These are phyloP conservation scores for Parasteatoda tepidariorum DNA, from an alignment of 1,140 invertebrate species.

Conservation along the genomic window DNA sequence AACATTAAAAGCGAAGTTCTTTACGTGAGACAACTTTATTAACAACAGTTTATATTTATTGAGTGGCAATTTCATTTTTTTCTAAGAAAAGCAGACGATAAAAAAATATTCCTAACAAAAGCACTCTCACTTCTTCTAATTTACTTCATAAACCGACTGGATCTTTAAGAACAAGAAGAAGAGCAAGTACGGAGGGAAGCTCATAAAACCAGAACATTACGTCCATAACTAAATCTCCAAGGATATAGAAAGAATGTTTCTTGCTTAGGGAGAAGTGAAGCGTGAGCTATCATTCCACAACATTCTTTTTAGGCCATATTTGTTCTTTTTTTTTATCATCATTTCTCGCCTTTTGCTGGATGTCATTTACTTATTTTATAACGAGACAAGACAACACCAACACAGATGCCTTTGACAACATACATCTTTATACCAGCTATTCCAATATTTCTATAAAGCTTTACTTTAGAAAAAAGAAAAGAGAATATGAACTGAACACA, in stretches of 20 bases:
- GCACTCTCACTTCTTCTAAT: neutral
- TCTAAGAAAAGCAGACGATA: neutral
- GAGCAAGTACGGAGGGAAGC: neutral
- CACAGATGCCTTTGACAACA: constrained; percentile 19
- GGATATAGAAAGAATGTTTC: neutral
- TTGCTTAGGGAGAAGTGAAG: neutral
- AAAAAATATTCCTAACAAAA: neutral
- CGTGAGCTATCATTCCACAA: neutral
- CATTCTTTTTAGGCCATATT: neutral
- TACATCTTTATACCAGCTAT: neutral
- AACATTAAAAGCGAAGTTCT: too few species aligned
- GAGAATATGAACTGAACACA: too few species aligned
- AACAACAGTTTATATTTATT: neutral
- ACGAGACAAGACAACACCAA: neutral
- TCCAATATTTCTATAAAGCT: too few species aligned
- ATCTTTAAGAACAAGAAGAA: neutral
- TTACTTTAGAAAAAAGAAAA: too few species aligned
- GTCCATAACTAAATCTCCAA: neutral
- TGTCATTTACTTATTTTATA: neutral
- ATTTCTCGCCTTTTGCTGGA: neutral
- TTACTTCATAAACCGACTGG: neutral
- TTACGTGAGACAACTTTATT: neutral
- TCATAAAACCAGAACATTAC: constrained; percentile 4
- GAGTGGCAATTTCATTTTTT: neutral
- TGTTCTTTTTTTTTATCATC: neutral